Conservation (phyloP, 2,888 invertebrate species). For the Elegia similella region DNA sequence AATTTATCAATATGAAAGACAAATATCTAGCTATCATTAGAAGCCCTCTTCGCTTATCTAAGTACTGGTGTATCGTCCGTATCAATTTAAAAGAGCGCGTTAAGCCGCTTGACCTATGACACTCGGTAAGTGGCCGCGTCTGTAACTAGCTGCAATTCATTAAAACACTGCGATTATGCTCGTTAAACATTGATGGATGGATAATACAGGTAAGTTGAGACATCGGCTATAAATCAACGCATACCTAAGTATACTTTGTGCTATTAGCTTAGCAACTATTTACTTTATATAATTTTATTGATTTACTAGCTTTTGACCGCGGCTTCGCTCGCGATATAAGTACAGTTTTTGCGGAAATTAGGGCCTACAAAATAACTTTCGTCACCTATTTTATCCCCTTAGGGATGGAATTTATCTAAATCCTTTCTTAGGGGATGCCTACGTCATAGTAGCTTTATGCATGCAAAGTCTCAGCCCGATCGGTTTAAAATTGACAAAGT, state of each 20-base stretch:
- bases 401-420: no score
- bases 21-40: neutral
- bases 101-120: conserved; percentile 29
- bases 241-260: conserved; percentile 1
- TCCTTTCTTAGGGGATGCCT: no score
- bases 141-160: conserved; percentile 52
- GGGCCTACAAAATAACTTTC: no score
- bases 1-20: neutral
- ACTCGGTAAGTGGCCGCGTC: conserved; percentile 51
- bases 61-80: neutral
- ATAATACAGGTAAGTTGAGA: conserved; percentile 62
- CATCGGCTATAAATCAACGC: conserved; percentile 51
- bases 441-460: no score
- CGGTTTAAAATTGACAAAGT: no score
- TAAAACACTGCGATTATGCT: conserved; percentile 60
- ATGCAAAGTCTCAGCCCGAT: no score
- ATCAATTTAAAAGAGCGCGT: conserved; percentile 22
- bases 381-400: no score
- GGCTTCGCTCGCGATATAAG: no score
- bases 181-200: conserved; percentile 70
- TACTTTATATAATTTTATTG: neutral
- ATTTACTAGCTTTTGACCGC: no score
- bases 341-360: no score
- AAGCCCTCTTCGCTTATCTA: neutral
- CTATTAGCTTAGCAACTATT: neutral